These are phyloP conservation scores for Anodontia alba DNA, from an alignment of 2,888 invertebrate genomes.

Conservation along the genomic window DNA sequence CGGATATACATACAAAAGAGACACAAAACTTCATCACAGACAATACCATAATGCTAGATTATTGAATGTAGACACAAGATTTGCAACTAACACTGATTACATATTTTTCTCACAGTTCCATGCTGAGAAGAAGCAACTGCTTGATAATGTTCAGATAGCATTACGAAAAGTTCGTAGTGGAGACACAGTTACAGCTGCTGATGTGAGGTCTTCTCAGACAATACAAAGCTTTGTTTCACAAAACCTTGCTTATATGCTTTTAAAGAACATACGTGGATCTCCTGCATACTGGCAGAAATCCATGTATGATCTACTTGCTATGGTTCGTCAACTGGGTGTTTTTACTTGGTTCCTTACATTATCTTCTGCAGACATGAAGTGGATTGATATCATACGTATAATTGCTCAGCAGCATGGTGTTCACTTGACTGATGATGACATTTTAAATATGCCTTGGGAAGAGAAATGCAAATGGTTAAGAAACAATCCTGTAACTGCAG, in stretches of 20 bases:
- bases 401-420: slow-evolving; percentile 30
- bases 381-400: slow-evolving; percentile 42
- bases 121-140: slow-evolving; percentile 16
- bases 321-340: slow-evolving; percentile 36
- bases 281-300: slow-evolving; percentile 42
- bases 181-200: slow-evolving; percentile 25
- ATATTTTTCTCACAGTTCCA: slow-evolving; percentile 4
- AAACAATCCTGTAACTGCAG: slow-evolving; percentile 52
- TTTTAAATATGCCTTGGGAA: slow-evolving; percentile 44
- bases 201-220: background rate
- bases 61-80: slow-evolving; percentile 11
- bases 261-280: slow-evolving; percentile 39
- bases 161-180: slow-evolving; percentile 15
- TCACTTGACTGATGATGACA: slow-evolving; percentile 37
- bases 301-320: slow-evolving; percentile 39
- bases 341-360: slow-evolving; percentile 51
- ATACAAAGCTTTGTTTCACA: background rate
- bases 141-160: slow-evolving; percentile 20
- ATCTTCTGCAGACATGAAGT: slow-evolving; percentile 42
- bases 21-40: background rate
- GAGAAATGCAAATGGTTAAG: slow-evolving; percentile 44
- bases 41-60: slow-evolving; percentile 17
- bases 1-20: slow-evolving; percentile 1
- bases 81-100: slow-evolving; percentile 23
- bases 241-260: background rate